Evolutionary conservation across 2,113 vertebrate genomes (phyloP), one percentile per base, ranked within the genome.

Genomic region (Opisthocomus hoazin): DNA sequence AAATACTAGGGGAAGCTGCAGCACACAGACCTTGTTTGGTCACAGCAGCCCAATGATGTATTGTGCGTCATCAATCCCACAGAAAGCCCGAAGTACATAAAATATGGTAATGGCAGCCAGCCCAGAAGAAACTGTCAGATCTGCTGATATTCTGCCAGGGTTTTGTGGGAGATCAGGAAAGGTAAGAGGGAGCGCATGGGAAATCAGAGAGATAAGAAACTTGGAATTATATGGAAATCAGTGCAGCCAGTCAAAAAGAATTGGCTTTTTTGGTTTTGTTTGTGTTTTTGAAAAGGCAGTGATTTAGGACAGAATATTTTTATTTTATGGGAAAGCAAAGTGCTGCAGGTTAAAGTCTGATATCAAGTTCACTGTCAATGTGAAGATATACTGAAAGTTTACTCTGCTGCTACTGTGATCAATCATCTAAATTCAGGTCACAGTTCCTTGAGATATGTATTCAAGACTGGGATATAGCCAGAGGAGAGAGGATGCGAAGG

Each of bases 61-160:
- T 87, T 87, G 87, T 85, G 81, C 37, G 13, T 96, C 94, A 95
- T 54, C 92, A 92, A 73, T 76, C 95, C 94, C 94, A 83, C 81
- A 93, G 81, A 94, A 96, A 94, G 66, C 54, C 89, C 74, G 65
- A 91, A 85, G 89, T 74, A 80, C 78, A 77, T 92, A 79, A 95
- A 96, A 93, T 93, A 96, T 76, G 87, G 74, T 48, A 91, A 93
- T 95, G 96, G 95, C 96, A 94, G 43, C 37, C 73, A 94, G 95
- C 94, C 95, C 70, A 89, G 87, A 92, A 94, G 74, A 63, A 94
- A 69, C 70, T 76, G 58, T 94, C 84, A 73, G 74, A 89, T 92
- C 91, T 96, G 65, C 87, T 96, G 92, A 84, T 89, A 89, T 17
- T 84, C 65, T 94, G 91, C 77, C 94, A 94, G 75, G 70, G 65